These are phyloP conservation scores for Rhinatrema bivittatum DNA, from an alignment of 2,797 vertebrate species.

Conservation along the genomic window DNA sequence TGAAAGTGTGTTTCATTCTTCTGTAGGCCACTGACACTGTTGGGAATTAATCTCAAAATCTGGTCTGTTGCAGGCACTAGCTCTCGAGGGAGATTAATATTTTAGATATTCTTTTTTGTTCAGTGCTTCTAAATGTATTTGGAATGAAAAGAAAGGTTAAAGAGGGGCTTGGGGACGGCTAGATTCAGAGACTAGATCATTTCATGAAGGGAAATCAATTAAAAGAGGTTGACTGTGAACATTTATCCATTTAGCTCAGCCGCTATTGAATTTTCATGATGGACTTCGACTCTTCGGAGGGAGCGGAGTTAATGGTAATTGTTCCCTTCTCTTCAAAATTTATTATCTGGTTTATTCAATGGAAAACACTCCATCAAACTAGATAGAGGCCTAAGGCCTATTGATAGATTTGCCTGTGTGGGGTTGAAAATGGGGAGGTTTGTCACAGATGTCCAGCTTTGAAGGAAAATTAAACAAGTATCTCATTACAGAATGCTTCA, in stretches of 20 bases:
- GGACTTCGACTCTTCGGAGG: constrained; percentile 90
- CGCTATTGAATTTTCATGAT: constrained; percentile 98
- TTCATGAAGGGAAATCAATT: constrained; percentile 98
- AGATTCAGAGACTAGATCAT: constrained; percentile 88
- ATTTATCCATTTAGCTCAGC: constrained; percentile 97
- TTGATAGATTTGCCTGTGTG: constrained; percentile 96
- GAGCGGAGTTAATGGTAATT: constrained; percentile 96
- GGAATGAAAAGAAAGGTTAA: constrained; percentile 80
- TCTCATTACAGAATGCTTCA: constrained; percentile 99
- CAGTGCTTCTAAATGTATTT: constrained; percentile 70
- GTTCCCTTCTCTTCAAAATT: constrained; percentile 94
- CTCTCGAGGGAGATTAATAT: constrained; percentile 75
- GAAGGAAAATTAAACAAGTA: constrained; percentile 99
- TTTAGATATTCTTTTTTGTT: constrained; percentile 74
- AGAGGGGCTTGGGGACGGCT: constrained; percentile 72
- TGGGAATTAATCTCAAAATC: constrained; percentile 74
- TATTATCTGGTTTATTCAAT: constrained; percentile 98
- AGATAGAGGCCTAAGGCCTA: constrained; percentile 88
- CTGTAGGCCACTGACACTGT: constrained; percentile 63
- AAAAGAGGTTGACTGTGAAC: constrained; percentile 93
- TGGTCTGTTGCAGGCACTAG: constrained; percentile 66
- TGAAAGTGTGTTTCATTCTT: constrained; percentile 68
- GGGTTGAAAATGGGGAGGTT: constrained; percentile 78
- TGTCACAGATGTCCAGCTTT: constrained; percentile 99
- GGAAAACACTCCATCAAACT: constrained; percentile 98